Evolutionary conservation across 2,113 vertebrate species (phyloP).

Genomic region (Gnathonemus echidnorhynchus): DNA sequence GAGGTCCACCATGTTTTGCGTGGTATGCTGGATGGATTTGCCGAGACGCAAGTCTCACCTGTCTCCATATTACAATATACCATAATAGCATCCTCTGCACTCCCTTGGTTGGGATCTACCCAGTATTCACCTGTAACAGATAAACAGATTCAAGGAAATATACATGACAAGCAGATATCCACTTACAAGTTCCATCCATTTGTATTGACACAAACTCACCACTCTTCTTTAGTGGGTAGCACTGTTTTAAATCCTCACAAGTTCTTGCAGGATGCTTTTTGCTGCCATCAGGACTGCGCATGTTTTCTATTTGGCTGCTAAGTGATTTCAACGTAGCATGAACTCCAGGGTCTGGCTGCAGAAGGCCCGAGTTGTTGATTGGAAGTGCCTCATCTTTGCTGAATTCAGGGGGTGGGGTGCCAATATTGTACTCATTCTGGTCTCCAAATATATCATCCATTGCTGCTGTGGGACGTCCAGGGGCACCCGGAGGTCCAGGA

Average conservation of each 20-base stretch:
- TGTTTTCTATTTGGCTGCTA: conserved; percentile 90
- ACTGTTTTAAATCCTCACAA: conserved; percentile 86
- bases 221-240: conserved; percentile 82
- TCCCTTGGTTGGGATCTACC: conserved; percentile 98
- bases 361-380: conserved; percentile 53
- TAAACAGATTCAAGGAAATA: background rate
- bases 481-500: conserved; percentile 77
- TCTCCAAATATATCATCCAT: conserved; percentile 80
- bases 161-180: background rate
- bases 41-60: conserved; percentile 90
- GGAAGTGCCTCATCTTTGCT: conserved; percentile 86
- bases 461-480: conserved; percentile 83
- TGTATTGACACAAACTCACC: conserved; percentile 52
- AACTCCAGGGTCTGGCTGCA: conserved; percentile 80
- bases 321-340: conserved; percentile 91
- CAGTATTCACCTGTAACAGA: conserved; percentile 79
- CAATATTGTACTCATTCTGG: conserved; percentile 72
- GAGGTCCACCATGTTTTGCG: conserved; percentile 89
- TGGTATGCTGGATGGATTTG: conserved; percentile 76
- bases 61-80: conserved; percentile 95
- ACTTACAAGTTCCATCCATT: too few species aligned
- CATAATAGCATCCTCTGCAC: conserved; percentile 87
- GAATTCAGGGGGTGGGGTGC: conserved; percentile 82
- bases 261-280: conserved; percentile 88
- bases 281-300: conserved; percentile 92